phyloP scores from a whole-genome alignment of 2,113 vertebrate genomes.

The Pholis gunnellus region DNA sequence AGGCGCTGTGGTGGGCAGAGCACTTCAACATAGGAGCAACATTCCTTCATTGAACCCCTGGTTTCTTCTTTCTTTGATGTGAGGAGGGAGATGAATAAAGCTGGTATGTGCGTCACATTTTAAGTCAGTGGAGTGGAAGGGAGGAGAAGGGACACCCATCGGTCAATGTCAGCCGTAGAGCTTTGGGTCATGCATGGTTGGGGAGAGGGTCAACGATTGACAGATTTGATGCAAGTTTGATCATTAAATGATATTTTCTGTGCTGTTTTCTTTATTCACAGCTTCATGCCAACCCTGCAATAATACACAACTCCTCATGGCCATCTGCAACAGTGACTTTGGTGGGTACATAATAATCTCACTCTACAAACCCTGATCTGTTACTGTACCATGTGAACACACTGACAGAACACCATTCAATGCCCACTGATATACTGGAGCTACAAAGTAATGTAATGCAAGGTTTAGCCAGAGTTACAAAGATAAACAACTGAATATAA shows the following conservation, averaged over 20 bases:
- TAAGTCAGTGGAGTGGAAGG: not conserved
- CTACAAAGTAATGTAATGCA: not conserved
- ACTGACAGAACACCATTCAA: not conserved
- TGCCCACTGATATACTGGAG: not conserved
- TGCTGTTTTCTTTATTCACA: constrained; percentile 54
- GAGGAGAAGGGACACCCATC: constrained; percentile 17
- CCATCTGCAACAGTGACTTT: constrained; percentile 89
- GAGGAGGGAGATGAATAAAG: constrained; percentile 31
- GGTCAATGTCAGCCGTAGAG: constrained; percentile 17
- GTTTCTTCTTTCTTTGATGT: constrained; percentile 46
- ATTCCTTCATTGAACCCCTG: constrained; percentile 64
- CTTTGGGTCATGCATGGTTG: not conserved
- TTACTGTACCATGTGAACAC: not conserved
- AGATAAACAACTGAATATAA: not conserved
- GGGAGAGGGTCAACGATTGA: not conserved
- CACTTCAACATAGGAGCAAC: constrained; percentile 23
- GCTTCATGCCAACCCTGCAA: constrained; percentile 86
- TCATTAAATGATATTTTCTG: not conserved
- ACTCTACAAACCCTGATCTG: not conserved
- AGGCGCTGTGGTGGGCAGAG: constrained; percentile 29
- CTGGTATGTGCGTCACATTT: constrained; percentile 23
- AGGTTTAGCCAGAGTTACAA: not conserved
- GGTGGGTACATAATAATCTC: constrained; percentile 72
- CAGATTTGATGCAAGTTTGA: not conserved
- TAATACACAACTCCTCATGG: constrained; percentile 85